A percentile compares a stretch with the other conserved stretches of the same genome.
phyloP scores from a whole-genome alignment of 2,888 invertebrate genomes.

The Folsomia candida region DNA sequence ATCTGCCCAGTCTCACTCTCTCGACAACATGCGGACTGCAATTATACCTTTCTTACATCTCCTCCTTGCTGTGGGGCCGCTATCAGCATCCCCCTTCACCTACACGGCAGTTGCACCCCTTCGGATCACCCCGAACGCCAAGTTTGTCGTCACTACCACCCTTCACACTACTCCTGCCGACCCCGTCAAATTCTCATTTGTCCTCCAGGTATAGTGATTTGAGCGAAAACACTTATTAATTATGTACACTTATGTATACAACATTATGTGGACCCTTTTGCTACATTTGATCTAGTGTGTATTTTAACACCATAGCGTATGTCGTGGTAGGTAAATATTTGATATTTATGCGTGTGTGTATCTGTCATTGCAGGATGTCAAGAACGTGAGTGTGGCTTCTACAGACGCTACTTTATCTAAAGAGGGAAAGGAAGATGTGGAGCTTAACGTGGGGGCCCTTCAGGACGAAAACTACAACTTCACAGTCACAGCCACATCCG shows the following conservation, averaged over 20 bases:
- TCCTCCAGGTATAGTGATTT: neutral
- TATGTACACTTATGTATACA: no score
- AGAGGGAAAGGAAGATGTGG: neutral
- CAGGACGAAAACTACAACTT: conserved; percentile 19
- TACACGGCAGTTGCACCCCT: neutral
- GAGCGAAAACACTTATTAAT: neutral
- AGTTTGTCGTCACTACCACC: neutral
- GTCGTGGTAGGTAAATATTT: no score
- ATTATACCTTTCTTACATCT: no score
- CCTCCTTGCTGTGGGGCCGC: neutral
- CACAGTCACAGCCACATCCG: conserved; percentile 52
- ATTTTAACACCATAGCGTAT: no score
- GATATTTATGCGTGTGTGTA: neutral
- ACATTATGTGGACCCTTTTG: no score
- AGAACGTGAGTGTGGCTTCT: neutral
- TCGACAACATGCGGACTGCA: no score
- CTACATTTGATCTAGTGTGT: no score
- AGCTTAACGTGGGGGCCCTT: conserved; percentile 3
- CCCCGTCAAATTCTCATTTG: neutral
- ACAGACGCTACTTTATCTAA: neutral
- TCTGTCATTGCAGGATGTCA: neutral
- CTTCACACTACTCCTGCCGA: neutral
- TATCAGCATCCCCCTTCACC: neutral
- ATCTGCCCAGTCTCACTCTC: no score
- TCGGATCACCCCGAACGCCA: neutral